These are phyloP conservation scores for Pseudomyrmex gracilis DNA, from an alignment of 1,140 invertebrate species.

Conservation along the genomic window DNA sequence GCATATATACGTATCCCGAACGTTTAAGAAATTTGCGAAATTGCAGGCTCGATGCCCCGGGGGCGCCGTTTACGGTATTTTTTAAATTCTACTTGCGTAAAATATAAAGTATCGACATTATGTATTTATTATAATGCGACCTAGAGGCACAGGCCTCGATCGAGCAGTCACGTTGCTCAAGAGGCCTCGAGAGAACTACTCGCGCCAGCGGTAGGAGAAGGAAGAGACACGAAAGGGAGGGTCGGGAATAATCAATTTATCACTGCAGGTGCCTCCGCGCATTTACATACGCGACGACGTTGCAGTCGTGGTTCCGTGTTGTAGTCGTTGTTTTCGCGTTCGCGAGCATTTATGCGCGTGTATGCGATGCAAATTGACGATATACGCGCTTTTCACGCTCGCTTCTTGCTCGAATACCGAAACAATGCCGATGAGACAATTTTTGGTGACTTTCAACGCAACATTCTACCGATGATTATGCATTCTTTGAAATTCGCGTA, in stretches of 20 bases:
- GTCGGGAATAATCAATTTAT: constrained; percentile 81
- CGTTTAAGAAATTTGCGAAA: constrained; percentile 66
- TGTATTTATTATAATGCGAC: constrained; percentile 81
- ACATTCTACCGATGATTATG: neutral
- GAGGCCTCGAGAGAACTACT: constrained; percentile 38
- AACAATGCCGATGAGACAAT: neutral
- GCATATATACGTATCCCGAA: neutral
- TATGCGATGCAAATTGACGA: constrained; percentile 72
- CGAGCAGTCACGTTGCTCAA: constrained; percentile 61
- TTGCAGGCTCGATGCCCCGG: constrained; percentile 58
- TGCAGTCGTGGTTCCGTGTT: constrained; percentile 77
- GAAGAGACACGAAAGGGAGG: constrained; percentile 42
- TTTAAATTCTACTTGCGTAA: constrained; percentile 68
- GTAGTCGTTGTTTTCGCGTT: constrained; percentile 72
- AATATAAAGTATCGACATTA: constrained; percentile 80
- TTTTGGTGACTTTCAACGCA: too few species aligned
- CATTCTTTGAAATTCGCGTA: neutral
- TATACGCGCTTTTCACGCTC: constrained; percentile 38
- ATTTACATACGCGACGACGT: constrained; percentile 83
- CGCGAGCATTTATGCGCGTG: constrained; percentile 55
- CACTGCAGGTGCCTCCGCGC: constrained; percentile 80
- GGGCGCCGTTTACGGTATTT: constrained; percentile 67
- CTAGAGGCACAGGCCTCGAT: constrained; percentile 55
- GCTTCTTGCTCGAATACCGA: constrained; percentile 5
- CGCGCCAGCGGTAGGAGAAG: constrained; percentile 24